Base-by-base conservation (phyloP, 2,888 invertebrate genomes). In the Drosophila aldrichi region DNA sequence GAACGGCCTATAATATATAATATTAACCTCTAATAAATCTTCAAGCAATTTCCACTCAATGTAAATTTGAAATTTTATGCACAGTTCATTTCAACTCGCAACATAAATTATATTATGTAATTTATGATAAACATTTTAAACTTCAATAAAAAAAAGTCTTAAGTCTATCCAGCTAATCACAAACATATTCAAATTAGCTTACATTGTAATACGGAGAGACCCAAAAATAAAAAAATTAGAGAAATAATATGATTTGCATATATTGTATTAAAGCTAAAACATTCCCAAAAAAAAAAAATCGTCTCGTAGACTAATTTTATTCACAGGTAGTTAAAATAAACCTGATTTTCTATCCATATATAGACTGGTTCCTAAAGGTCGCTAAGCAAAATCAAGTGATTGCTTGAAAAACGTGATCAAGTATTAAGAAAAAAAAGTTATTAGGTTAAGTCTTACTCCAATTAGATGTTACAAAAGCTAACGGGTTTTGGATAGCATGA, bases 301-400 rank as follows among this genome's bases (percentile, higher is more conserved):
- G n/a, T 43, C 43, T 41, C 34, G 18, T 63, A 59, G 55, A 59
- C 46, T 52, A 59, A 74, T 74, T 78, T 62, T 52, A 80, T 52
- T 51, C 71, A 59, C 59, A 44, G 58, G 29, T 60, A 29, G 52
- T 70, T 49, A 76, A 76, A 77, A 60, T 48, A 77, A 77, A 81
- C 77, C 66, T 52, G 81, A 71, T 81, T 44, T 62, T n/a, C 48
- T 9, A 36, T 36, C 12, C 10, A 54, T 54, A 54, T 54, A 48
- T 55, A 56, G 51, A 56, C 49, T 40, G 64, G 65, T 64, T 73
- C 65, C 75, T 34, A 69, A 72, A 75, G 59, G 70, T 75, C 60
- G 76, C 48, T 34, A 41, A 68, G 41, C 34, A 44, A 16, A 64
- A 48, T 64, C 38, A 25, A 32, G 22, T 69, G 29, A 46, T 61